Base-by-base conservation (phyloP, 2,797 vertebrate species). In the Cyclopterus lumpus region DNA sequence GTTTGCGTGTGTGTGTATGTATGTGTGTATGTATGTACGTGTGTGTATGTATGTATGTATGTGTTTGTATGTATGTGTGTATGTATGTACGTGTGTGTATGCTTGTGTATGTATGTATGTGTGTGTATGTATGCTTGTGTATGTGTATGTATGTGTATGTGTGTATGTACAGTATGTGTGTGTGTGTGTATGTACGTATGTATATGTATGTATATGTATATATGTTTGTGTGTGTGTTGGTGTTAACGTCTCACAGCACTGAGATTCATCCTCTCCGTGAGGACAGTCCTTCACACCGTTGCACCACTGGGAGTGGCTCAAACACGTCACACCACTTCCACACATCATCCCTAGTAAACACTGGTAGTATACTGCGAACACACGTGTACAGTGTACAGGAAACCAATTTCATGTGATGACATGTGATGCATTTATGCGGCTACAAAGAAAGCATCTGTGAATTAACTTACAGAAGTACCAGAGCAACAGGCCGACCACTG, bases 401-500 rank as follows among this genome's bases (percentile, higher is more conserved):
- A 61, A 73, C 2, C 32, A 11, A 51, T 38, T 7, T 18, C 12
- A 10, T 5, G 4, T 34, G 12, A 49, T 22, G 14, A 34, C 0
- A 24, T 15, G 38, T 15, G 38, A 40, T 15, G 38, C 3, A 40
- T 38, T 30, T 1, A 46, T 14, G 32, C 5, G 51, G 24, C 8
- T 14, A 7, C 69, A 42, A 59, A 24, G 1, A 42, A 59, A 24
- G 1, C 38, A 36, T 64, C 18, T 58, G 22, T 15, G 26, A n/a
- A 42, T 46, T 2, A 55, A 91, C 97, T 96, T 93, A 99, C 97
- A 68, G 79, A 96, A 97, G 87, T 94, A 96, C 97, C 97, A 97
- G 67, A 96, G 71, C 82, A 97, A 65, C 62, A 92, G 2, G 0
- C 77, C 91, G 0, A 71, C 48, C 20, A 94, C 40, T 5, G 48